A percentile compares a stretch with the other conserved stretches of the same genome.
Evolutionary conservation across 2,888 invertebrate species (phyloP).

Genomic region (Heterodera filipjevi): DNA sequence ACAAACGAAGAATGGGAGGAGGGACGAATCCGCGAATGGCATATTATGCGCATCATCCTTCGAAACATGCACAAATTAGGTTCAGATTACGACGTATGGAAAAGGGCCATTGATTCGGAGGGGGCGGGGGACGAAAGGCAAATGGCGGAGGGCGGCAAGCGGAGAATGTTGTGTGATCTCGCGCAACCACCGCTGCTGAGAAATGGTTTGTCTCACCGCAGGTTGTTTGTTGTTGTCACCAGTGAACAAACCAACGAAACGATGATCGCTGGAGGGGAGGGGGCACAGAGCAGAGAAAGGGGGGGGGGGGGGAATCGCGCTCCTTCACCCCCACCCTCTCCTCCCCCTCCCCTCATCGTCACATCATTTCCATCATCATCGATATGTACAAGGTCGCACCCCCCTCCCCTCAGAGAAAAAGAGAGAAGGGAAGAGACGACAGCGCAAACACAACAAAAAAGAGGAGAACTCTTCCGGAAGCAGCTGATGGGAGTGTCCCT

Average conservation of each 20-base stretch:
- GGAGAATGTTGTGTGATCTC: neutral
- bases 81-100: neutral
- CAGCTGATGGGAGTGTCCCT: neutral
- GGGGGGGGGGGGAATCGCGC: neutral
- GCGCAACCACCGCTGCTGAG: neutral
- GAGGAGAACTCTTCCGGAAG: constrained; percentile 8
- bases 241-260: constrained; percentile 3
- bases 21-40: neutral
- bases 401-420: neutral
- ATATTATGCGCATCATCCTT: neutral
- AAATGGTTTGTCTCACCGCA: neutral
- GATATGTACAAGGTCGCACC: neutral
- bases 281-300: neutral
- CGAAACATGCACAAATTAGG: neutral
- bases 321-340: neutral
- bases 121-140: neutral
- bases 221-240: neutral
- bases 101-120: neutral
- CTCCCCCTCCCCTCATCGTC: neutral
- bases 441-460: neutral
- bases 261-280: neutral
- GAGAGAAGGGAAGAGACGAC: neutral
- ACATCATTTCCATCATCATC: neutral
- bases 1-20: too few relatives aligned
- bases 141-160: too few relatives aligned